Percentiles rank a stretch among this genome's conserved stretches.
Conservation (phyloP, 2,888 invertebrate species). For the Zygothrica quintamaculata region DNA sequence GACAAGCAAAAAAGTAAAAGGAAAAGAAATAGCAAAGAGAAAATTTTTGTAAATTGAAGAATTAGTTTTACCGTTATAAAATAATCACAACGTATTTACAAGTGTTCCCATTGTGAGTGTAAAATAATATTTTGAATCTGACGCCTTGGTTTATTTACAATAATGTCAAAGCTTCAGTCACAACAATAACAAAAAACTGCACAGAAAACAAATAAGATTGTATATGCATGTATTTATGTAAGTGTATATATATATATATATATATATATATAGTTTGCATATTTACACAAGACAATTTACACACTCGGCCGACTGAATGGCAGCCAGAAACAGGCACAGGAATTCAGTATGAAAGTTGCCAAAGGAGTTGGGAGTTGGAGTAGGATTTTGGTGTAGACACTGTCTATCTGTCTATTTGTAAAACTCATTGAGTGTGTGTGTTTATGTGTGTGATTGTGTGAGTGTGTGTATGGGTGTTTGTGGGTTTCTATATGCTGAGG, state of each 20-base stretch:
- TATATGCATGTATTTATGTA: no score
- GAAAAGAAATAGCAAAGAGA: not conserved
- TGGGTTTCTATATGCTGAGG: no score
- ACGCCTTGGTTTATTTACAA: constrained; percentile 75
- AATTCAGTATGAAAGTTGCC: no score
- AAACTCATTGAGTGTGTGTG: constrained; percentile 50
- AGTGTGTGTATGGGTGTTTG: no score
- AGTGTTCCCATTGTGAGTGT: constrained; percentile 59
- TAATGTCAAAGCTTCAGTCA: constrained; percentile 53
- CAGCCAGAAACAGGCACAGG: constrained; percentile 19
- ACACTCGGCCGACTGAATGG: constrained; percentile 44
- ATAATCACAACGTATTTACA: constrained; percentile 68
- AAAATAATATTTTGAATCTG: constrained; percentile 66
- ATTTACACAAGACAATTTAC: constrained; percentile 74
- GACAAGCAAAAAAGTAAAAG: no score
- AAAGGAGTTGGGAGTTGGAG: constrained; percentile 1
- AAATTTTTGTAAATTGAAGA: constrained; percentile 45
- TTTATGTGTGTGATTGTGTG: no score
- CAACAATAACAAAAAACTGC: constrained; percentile 30
- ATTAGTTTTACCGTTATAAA: constrained; percentile 62
- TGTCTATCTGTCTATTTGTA: constrained; percentile 52
- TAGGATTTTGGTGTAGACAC: not conserved
- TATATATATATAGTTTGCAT: constrained; percentile 51
- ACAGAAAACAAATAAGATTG: constrained; percentile 22
- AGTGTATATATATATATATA: constrained; percentile 29